Conservation (phyloP, 2,113 vertebrate species). For the Heterocephalus glaber region DNA sequence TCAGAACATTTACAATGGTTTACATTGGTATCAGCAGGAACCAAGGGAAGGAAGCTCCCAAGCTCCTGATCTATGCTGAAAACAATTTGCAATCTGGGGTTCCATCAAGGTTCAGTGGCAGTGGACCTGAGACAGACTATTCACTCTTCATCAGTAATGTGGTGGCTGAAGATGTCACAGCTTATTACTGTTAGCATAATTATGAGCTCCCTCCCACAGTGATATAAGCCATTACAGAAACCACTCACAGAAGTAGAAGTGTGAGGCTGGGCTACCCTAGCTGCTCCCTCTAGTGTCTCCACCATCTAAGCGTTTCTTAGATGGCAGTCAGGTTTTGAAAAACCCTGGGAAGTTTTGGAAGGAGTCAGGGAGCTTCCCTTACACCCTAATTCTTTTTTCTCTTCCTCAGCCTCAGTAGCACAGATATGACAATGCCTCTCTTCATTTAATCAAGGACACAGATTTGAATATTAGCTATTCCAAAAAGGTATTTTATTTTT, state of each 20-base stretch:
- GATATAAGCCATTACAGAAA: not conserved
- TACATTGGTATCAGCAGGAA: not conserved
- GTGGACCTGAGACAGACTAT: no score
- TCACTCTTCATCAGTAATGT: not conserved
- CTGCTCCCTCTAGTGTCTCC: not conserved
- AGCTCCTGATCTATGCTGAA: not conserved
- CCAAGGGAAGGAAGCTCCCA: not conserved
- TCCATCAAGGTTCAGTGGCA: no score
- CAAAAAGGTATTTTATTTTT: not conserved
- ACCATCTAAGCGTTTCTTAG: not conserved
- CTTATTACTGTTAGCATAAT: not conserved
- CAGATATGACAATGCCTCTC: not conserved
- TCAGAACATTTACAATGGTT: rapidly evolving
- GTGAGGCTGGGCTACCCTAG: not conserved
- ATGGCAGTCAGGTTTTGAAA: not conserved
- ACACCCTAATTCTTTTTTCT: not conserved
- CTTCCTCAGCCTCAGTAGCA: not conserved
- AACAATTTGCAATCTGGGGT: rapidly evolving
- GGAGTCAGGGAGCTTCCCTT: not conserved
- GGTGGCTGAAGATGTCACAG: not conserved
- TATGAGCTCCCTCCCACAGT: rapidly evolving
- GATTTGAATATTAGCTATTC: not conserved
- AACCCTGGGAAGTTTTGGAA: not conserved
- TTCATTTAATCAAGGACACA: not conserved
- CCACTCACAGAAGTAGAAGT: not conserved